Base-by-base conservation (phyloP, 2,797 vertebrate genomes). In the Siniperca scherzeri region DNA sequence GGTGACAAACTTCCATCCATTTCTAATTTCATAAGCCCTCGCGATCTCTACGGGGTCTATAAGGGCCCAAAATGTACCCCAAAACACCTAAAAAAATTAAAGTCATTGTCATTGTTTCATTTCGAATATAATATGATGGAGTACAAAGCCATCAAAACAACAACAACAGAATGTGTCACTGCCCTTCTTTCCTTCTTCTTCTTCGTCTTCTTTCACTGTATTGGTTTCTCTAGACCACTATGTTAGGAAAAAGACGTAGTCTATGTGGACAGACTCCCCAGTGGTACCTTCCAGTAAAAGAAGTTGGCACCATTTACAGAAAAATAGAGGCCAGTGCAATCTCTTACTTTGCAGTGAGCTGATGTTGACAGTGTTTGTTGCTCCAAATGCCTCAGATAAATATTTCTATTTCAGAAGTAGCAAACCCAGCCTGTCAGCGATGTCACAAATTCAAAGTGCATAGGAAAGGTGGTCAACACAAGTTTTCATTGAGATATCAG, bases 381-480 rank as follows among this genome's bases (percentile, higher is more conserved):
- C 40, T 78, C 62, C 76, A 50, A 33, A 67, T 22, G 33, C 21
- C 22, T 12, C 52, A 10, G 30, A 27, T 73, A 36, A 60, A 59
- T 87, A 46, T 76, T 48, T 42, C 44, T 74, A 22, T 38, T n/a
- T 62, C 36, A 69, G 27, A 52, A 69, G 68, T 57, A 78, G 21
- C 60, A 66, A 27, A 82, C 81, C 89, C 81, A 85, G 64, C 84
- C 82, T 70, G 55, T 30, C 52, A 12, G 40, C 42, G 78, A 89
- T 87, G 88, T 88, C 84, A 85, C 71, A 56, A 77, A 78, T 19
- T 16, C 70, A 27, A 1, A 17, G 27, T 30, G 27, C 5, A 1
- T 0, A 11, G 22, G 40, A 52, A 69, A 11, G 0, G 46, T 25
- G n/a, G 68, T 19, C 46, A 12, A 38, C 11, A 11, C 10, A 3